Evolutionary conservation across 2,797 vertebrate species (phyloP), one percentile per base, ranked within the genome.

Genomic region (Manis javanica): DNA sequence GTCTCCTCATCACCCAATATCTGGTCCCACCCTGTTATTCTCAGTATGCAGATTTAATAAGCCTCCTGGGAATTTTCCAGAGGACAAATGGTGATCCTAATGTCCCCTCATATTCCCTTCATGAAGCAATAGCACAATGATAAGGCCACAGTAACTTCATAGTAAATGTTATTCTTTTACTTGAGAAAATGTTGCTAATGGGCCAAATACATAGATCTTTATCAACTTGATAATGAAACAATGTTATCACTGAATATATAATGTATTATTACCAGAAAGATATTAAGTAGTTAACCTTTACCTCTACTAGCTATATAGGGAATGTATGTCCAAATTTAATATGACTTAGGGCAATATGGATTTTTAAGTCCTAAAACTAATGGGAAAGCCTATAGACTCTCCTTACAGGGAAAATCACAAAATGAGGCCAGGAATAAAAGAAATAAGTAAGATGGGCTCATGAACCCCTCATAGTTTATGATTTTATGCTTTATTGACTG

Each of bases 341-440:
- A 23, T 31, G 15, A 64, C 68, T 74, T 16, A 46, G 61, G 63
- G 42, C 16, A 26, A 71, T 55, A 53, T 21, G 29, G 21, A 77
- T 78, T 64, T 75, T 75, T 81, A 84, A 55, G 29, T 90, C 53
- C 81, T 71, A 64, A 78, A 92, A 75, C 15, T n/a, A 64, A 69
- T 15, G 37, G 61, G 15, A 63, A 81, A 88, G 51, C 31, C 24
- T 74, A 39, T 21, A 63, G 57, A 66, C 59, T 84, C 29, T 63
- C 26, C 16, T 39, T 72, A 59, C 24, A 66, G 53, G 18, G 49
- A 64, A 89, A 90, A 90, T 37, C 59, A 24, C 5, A 24, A 31
- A 81, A 66, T 19, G 2, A 57, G 64, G 18, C 14, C 29, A 51
- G 51, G 83, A 49, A 18, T 34, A 57, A 66, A 86, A 61, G 49